Base-by-base conservation (phyloP, 1,140 invertebrate species). In the Hermetia illucens region DNA sequence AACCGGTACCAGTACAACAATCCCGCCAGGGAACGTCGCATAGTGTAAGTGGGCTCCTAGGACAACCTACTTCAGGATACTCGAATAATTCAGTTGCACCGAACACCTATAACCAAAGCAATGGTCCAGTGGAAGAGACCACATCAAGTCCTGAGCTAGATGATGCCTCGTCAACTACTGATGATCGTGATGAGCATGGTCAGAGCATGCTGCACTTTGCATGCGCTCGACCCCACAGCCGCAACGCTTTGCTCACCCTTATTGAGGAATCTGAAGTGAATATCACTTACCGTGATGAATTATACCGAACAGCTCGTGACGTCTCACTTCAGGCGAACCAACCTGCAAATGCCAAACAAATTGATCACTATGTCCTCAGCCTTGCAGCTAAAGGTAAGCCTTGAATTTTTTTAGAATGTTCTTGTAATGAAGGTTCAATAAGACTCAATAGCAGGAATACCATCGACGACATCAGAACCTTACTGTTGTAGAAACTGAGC, bases 131-230 rank as follows among this genome's bases (percentile, higher is more conserved):
- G 5, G 21, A 6, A 30, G 27, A n/a, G 22, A 19, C 21, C 55
- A 57, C 29, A 56, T 48, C 24, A 9, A 13, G 13, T 27, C 24
- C 24, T 27, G 8, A 9, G 24, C 8, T 9, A 27, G 13, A 27
- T 9, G 24, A 27, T 9, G 24, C 8, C 13, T 27, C 24, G 19
- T 29, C 4, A 18, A 6, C 4, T 27, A 40, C 18, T 36, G 57
- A 59, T 39, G 56, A 59, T 17, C 45, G 59, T 4, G 85, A 90
- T 47, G 84, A 89, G 53, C 79, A 86, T 44, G 87, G 86, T 0
- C 83, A 89, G 55, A 87, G 77, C 31, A 79, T 88, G 66, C 58
- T 91, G n/a, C 88, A 92, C 58, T 88, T 87, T 59, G 83, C 85
- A 2, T 82, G 82, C 1, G 74, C 79, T 0, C 68, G 82, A 15